These are phyloP conservation scores for Harpalus rubripes DNA, from an alignment of 2,888 invertebrate species.

Conservation along the genomic window DNA sequence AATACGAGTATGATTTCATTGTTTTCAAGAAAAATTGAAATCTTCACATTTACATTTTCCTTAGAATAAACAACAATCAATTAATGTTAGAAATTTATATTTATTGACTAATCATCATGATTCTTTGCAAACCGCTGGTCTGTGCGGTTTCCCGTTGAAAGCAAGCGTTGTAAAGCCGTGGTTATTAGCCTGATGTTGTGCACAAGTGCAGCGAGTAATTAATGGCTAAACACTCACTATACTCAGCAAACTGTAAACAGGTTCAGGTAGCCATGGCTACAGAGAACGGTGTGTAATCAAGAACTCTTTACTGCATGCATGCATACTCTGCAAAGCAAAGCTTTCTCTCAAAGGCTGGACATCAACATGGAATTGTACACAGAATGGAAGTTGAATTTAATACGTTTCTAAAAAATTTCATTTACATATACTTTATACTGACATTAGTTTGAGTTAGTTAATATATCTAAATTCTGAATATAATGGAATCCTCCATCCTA, in stretches of 20 bases:
- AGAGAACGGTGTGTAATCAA: conserved; percentile 29
- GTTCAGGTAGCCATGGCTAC: conserved; percentile 39
- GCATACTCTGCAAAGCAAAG: background rate
- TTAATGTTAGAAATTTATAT: background rate
- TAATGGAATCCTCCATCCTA: too few relatives aligned
- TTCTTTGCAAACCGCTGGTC: background rate
- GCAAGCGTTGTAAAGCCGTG: conserved; percentile 39
- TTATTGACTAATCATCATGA: background rate
- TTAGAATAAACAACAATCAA: conserved; percentile 7
- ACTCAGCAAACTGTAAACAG: conserved; percentile 34
- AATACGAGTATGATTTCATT: conserved; percentile 13
- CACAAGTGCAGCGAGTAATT: conserved; percentile 44
- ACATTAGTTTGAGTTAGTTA: background rate
- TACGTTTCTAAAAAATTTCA: background rate
- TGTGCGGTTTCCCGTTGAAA: background rate
- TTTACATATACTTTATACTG: background rate
- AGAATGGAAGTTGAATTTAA: background rate
- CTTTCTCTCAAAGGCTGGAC: background rate
- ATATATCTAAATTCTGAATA: too few relatives aligned
- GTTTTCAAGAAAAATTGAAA: background rate
- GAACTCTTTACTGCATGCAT: conserved; percentile 9
- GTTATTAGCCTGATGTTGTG: conserved; percentile 50
- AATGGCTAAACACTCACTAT: conserved; percentile 42
- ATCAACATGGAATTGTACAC: background rate
- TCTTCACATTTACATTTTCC: background rate